Base-by-base conservation (phyloP, 37 sponge, comb jelly and placozoan genomes). In the Hexactinellida sp. region DNA sequence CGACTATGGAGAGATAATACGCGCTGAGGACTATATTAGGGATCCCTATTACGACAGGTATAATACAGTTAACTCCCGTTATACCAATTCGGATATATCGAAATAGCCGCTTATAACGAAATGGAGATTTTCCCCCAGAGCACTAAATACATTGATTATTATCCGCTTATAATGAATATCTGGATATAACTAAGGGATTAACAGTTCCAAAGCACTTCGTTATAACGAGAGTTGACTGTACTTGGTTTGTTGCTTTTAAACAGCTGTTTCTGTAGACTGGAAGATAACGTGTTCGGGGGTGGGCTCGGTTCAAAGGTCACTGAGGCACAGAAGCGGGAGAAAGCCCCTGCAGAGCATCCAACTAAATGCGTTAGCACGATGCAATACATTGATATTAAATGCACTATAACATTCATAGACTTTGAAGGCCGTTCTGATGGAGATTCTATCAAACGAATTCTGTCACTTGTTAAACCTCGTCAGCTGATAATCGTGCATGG, bases 401-500 rank as follows among this genome's bases (percentile, higher is more conserved):
- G 99, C 37, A 89, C 92, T 0, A 41, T 94, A 10, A 84, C 90
- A 16, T 93, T 85, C 86, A 94, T 95, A 83, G 99, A 99, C 85
- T 99, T 96, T 87, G 99, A 99, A 85, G 99, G 99, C 0, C 87
- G 93, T 0, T 99, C 96, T 21, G 99, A 99, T 86, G 99, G 99
- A 1, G 99, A 99, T 34, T 99, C 99, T 36, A 89, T 99, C 88
- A 99, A 94, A 63, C 87, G 93, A 82, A 99, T 99, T 32, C 84
- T 99, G 35, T 87, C 93, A 24, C 85, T 94, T 54, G 90, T 99
- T 47, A 96, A 99, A 86, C 99, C 99, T 10, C 85, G 95, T 55
- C 99, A 96, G 51, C 87, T 99, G 90, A 92, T 96, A n/a, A 41
- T 98, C 30, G 86, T 98, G 7, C 99, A 93, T 55, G 99, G 99